Evolutionary conservation across 2,113 vertebrate species (phyloP).

Genomic region (Octodon degus): DNA sequence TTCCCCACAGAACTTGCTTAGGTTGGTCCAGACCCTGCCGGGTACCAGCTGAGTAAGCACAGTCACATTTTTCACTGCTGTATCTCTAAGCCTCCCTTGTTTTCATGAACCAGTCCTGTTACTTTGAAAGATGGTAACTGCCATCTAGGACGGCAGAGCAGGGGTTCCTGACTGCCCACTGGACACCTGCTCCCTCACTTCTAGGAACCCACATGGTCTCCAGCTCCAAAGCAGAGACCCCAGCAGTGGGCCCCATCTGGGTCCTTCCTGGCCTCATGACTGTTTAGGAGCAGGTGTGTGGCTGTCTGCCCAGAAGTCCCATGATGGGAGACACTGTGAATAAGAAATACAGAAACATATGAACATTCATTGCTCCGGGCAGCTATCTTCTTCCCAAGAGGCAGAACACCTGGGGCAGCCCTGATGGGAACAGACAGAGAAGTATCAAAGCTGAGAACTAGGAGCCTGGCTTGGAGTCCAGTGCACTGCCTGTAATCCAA

Average conservation of each 20-base stretch:
- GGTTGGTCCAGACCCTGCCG: neutral
- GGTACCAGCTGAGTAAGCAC: neutral
- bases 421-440: neutral
- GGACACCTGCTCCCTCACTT: neutral
- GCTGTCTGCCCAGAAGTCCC: neutral
- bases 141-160: neutral
- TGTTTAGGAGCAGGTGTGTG: neutral
- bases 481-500: neutral
- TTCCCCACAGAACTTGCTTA: neutral
- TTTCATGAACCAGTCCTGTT: neutral
- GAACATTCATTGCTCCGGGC: neutral
- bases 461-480: neutral
- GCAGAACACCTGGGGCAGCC: neutral
- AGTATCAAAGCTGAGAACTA: neutral
- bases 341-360: neutral
- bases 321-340: neutral
- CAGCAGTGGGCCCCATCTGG: neutral
- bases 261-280: neutral
- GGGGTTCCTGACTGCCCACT: neutral
- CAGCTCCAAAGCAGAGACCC: neutral
- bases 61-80: neutral
- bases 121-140: neutral
- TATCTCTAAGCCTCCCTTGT: neutral
- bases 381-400: constrained; percentile 1
- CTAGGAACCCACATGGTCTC: neutral